phyloP scores from a whole-genome alignment of 2,113 vertebrate species.

The Marcusenius ussheri region DNA sequence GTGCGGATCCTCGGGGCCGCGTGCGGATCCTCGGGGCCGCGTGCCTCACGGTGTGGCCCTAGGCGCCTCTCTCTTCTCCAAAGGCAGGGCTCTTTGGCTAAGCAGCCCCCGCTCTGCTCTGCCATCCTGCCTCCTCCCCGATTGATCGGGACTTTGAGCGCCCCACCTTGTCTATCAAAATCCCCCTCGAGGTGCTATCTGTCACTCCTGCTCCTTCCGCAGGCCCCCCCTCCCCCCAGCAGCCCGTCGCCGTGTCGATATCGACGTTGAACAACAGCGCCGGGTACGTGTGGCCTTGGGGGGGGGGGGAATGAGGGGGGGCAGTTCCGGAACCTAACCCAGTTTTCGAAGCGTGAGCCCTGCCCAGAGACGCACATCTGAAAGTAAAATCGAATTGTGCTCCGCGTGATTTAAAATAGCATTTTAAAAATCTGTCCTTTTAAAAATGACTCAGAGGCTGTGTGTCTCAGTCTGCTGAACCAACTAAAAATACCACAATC shows the following conservation, averaged over 20 bases:
- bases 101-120: constrained; percentile 15
- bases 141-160: constrained; percentile 40
- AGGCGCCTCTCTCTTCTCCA: constrained; percentile 13
- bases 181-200: constrained; percentile 27
- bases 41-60: constrained; percentile 8
- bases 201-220: constrained; percentile 14
- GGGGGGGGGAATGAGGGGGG: not conserved
- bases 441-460: constrained; percentile 5
- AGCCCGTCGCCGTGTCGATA: not conserved
- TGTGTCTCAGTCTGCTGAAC: constrained; percentile 5
- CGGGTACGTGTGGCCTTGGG: not conserved
- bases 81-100: constrained; percentile 19
- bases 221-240: not conserved
- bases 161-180: constrained; percentile 31
- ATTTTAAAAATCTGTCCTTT: not conserved
- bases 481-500: constrained; percentile 18
- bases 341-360: not conserved
- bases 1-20: not conserved
- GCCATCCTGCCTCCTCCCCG: constrained; percentile 17
- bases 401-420: not conserved
- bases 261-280: not conserved
- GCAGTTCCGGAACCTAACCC: not conserved
- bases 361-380: not conserved
- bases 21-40: not conserved
- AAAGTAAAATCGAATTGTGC: constrained; percentile 2